phyloP scores from a whole-genome alignment of 2,888 invertebrate species.

The Hemaris fuciformis region DNA sequence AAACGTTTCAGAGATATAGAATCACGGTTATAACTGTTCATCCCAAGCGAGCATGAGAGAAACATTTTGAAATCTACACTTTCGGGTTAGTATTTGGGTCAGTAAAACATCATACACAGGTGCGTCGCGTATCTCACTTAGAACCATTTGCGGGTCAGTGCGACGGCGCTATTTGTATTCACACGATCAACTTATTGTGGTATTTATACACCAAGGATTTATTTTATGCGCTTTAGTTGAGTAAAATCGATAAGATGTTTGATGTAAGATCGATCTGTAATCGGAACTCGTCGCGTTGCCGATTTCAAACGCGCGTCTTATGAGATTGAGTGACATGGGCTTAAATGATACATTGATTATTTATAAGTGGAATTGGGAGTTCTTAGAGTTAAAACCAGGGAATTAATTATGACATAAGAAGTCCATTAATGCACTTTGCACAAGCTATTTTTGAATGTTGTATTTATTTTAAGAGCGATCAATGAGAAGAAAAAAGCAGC shows the following conservation, averaged over 20 bases:
- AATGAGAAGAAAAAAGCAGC: no score
- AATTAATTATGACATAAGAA: no score
- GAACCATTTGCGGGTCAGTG: conserved; percentile 35
- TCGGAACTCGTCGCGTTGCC: background rate
- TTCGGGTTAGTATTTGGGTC: background rate
- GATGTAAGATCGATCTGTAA: background rate
- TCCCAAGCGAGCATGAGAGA: background rate
- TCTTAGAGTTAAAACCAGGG: no score
- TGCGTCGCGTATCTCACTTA: background rate
- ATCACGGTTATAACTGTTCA: background rate
- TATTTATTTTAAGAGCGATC: no score
- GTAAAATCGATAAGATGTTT: background rate
- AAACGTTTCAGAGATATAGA: background rate
- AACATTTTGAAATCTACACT: background rate
- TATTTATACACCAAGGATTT: conserved; percentile 4
- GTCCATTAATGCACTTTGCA: no score
- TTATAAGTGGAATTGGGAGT: no score
- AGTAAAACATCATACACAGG: background rate
- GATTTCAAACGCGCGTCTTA: background rate
- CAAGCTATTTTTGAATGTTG: no score
- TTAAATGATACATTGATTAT: no score
- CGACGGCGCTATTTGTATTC: conserved; percentile 31
- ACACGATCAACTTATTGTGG: background rate
- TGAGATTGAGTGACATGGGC: background rate
- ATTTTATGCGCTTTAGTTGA: conserved; percentile 5